phyloP scores from a whole-genome alignment of 2,113 vertebrate genomes.

The Microtus oregoni region DNA sequence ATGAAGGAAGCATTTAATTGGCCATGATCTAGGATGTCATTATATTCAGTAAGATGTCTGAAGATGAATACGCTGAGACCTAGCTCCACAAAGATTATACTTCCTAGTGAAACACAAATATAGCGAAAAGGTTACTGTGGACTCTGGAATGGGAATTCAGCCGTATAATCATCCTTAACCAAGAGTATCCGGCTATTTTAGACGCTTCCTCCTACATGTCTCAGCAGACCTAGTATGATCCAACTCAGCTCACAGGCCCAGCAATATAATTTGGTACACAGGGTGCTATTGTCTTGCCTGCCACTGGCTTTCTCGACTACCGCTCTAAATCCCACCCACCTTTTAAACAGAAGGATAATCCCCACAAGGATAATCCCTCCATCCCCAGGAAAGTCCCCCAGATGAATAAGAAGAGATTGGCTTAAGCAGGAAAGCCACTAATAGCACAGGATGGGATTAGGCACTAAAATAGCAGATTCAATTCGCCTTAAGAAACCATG shows the following conservation, averaged over 20 bases:
- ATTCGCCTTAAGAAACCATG: not conserved
- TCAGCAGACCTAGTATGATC: not conserved
- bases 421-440: not conserved
- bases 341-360: conserved; percentile 19
- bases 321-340: not conserved
- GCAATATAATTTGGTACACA: not conserved
- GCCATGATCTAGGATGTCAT: not conserved
- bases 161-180: too few species aligned
- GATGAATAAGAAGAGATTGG: not conserved
- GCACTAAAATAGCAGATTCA: not conserved
- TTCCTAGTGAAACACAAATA: not conserved
- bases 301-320: not conserved
- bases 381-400: not conserved
- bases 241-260: not conserved
- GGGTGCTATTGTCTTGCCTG: not conserved
- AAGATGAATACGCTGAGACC: too few species aligned
- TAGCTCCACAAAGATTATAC: not conserved
- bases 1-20: not conserved
- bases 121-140: not conserved
- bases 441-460: not conserved
- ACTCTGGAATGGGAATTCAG: not conserved
- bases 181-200: not conserved
- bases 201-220: too few species aligned
- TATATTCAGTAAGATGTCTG: not conserved
- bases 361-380: not conserved